These are phyloP conservation scores for Phrixothrix hirtus DNA, from an alignment of 2,888 invertebrate species.

Conservation along the genomic window DNA sequence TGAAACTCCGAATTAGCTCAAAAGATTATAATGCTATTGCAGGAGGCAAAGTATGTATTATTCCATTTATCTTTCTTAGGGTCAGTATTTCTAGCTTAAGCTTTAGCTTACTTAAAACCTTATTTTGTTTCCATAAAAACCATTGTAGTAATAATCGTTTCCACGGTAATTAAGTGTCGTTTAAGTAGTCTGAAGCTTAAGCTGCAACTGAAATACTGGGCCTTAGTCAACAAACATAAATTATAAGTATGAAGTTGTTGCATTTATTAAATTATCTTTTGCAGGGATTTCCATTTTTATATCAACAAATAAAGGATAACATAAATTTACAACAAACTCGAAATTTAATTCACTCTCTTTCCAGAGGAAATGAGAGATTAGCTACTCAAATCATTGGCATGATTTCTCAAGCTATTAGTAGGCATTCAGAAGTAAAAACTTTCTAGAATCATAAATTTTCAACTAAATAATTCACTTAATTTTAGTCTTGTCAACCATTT, in stretches of 20 bases:
- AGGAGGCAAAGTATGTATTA: constrained; percentile 83
- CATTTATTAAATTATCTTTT: constrained; percentile 13
- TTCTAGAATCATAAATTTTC: background rate
- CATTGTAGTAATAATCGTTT: no score
- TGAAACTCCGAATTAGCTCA: constrained; percentile 72
- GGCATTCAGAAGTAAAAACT: constrained; percentile 78
- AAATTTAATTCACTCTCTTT: constrained; percentile 87
- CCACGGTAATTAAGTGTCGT: no score
- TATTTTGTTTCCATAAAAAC: no score
- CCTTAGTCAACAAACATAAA: no score
- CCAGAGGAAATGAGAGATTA: constrained; percentile 87
- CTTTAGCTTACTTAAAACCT: no score
- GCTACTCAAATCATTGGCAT: constrained; percentile 87
- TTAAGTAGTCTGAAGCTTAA: no score
- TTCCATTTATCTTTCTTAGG: no score
- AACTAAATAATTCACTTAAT: constrained; percentile 25
- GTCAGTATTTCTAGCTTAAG: no score
- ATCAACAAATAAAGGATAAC: constrained; percentile 92
- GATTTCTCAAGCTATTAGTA: constrained; percentile 88
- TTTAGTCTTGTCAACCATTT: constrained; percentile 82
- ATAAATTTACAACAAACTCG: constrained; percentile 90
- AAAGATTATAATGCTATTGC: constrained; percentile 82
- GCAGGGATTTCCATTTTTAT: constrained; percentile 88
- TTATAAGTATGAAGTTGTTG: constrained; percentile 16
- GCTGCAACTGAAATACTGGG: no score